Percentiles rank a stretch among this genome's conserved stretches.
phyloP scores from a whole-genome alignment of 2,113 vertebrate genomes.

The Scopus umbretta region DNA sequence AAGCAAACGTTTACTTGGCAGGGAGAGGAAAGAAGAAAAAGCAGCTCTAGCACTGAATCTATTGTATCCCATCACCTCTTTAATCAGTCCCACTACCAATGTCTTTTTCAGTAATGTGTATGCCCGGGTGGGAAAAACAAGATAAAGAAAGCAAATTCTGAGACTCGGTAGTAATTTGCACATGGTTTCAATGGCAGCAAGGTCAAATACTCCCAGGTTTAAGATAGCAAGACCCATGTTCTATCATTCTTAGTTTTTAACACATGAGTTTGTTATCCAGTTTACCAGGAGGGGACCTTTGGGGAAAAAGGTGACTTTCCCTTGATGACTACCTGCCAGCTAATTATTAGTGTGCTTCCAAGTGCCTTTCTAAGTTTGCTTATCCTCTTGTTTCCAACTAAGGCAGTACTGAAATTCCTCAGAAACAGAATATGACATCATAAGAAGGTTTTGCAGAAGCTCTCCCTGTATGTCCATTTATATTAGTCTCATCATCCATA shows the following conservation, averaged over 20 bases:
- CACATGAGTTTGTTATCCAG: neutral
- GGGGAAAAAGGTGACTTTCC: neutral
- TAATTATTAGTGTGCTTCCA: constrained; percentile 1
- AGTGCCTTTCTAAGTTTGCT: neutral
- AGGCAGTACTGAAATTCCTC: neutral
- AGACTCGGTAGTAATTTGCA: neutral
- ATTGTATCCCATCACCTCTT: neutral
- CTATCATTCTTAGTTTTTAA: neutral
- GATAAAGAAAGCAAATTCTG: neutral
- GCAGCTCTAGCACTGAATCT: neutral
- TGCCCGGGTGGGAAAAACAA: neutral
- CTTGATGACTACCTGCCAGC: constrained; percentile 14
- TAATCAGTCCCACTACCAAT: neutral
- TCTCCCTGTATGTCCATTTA: constrained; percentile 37
- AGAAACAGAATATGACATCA: constrained; percentile 60
- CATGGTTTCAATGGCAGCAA: neutral
- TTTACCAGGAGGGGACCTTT: neutral
- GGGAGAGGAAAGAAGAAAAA: neutral
- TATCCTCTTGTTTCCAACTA: neutral
- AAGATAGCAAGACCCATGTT: neutral
- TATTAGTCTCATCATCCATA: constrained; percentile 66
- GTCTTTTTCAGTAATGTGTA: neutral
- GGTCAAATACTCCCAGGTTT: neutral
- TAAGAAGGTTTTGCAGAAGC: neutral
- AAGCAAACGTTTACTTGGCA: neutral